Evolutionary conservation across 2,113 vertebrate genomes (phyloP), one percentile per base, ranked within the genome.

Genomic region (Hippoglossus stenolepis): DNA sequence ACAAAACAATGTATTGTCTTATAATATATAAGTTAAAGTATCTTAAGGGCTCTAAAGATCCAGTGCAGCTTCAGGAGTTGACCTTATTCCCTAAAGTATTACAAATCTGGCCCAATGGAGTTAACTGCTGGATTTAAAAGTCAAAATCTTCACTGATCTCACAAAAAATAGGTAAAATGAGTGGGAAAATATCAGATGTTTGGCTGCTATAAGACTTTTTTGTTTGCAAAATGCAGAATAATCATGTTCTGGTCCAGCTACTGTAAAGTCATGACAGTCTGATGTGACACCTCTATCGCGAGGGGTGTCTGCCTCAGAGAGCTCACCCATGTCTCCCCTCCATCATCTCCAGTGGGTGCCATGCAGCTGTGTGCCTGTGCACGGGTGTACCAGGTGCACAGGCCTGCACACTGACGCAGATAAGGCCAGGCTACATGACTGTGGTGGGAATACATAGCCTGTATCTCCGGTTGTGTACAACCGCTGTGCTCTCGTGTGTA

Each of bases 381-480:
- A 56, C 59, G 72, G 77, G 68, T 79, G 84, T 81, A 76, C 49
- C 79, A 76, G 72, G 77, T 73, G 76, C 70, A 86, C 71, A 70
- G 73, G 75, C 83, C 71, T 82, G 68, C 80, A 88, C 76, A 61
- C 72, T 88, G 89, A 89, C 85, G 84, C 86, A 91, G 77, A 89
- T 77, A 70, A 73, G 65, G 64, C 62, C 12, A 4, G 12, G 62
- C 71, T 71, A 49, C 73, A 82, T 40, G 73, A 64, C 79, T 72
- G 80, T 74, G 68, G n/a, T 51, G 47, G 40, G 40, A 43, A 43
- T 43, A 61, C 3, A 57, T 24, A 79, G 67, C 84, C 57, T 58
- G 40, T 43, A 72, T 65, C 71, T 58, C 79, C 51, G 51, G 74
- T 65, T 72, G 38, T 40, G 54, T 31, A 77, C 83, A 77, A 75